Evolutionary conservation across 2,797 vertebrate genomes (phyloP).

Genomic region (Gouania willdenowi): DNA sequence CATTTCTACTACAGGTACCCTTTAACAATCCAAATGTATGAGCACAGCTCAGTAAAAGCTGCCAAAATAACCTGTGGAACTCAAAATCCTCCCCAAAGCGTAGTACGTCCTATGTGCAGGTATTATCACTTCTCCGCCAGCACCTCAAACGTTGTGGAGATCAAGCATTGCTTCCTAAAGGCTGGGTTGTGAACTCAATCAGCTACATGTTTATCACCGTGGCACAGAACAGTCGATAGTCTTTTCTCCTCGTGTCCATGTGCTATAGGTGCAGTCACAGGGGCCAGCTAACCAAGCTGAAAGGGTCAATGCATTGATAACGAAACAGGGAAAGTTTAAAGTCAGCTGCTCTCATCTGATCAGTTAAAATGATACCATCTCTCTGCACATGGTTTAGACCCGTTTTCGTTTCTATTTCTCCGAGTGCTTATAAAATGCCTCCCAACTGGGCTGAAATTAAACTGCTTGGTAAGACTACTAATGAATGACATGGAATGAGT

Average conservation of each 20-base stretch:
- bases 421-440: slow-evolving; percentile 1
- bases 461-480: too few relatives aligned
- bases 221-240: slow-evolving; percentile 35
- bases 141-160: slow-evolving; percentile 29
- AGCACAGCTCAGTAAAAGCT: too few relatives aligned
- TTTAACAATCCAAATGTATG: too few relatives aligned
- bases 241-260: slow-evolving; percentile 25
- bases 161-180: slow-evolving; percentile 38
- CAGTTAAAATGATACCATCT: slow-evolving; percentile 22
- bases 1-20: too few relatives aligned
- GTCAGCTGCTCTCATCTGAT: slow-evolving; percentile 8
- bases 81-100: too few relatives aligned
- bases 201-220: slow-evolving; percentile 62
- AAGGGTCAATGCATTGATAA: slow-evolving; percentile 44
- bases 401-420: background rate
- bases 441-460: too few relatives aligned
- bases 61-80: too few relatives aligned
- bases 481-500: too few relatives aligned
- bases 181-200: slow-evolving; percentile 73
- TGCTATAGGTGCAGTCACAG: slow-evolving; percentile 33
- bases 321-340: slow-evolving; percentile 13
- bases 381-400: background rate
- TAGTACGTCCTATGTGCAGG: slow-evolving; percentile 17
- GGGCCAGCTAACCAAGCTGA: slow-evolving; percentile 52
- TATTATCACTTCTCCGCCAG: slow-evolving; percentile 36